Evolutionary conservation across 2,888 invertebrate genomes (phyloP).

Genomic region (Geotrupes spiniger): DNA sequence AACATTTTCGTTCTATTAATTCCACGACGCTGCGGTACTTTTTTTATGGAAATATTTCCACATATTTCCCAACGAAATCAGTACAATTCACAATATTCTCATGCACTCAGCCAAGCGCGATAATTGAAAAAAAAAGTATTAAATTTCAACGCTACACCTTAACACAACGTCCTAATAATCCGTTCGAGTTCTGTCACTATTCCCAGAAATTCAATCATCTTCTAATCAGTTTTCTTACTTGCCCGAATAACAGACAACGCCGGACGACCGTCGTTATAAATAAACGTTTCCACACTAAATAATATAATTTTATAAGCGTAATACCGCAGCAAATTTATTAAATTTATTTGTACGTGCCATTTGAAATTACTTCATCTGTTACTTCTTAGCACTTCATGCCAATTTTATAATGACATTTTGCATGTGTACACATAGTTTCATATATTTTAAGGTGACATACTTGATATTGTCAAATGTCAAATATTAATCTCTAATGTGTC

Average conservation of each 20-base stretch:
- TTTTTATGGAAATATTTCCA: too few species aligned
- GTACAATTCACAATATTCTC: constrained; percentile 3
- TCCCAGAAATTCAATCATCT: constrained; percentile 19
- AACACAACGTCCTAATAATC: constrained; percentile 3
- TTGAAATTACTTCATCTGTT: constrained; percentile 19
- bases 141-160: constrained; percentile 14
- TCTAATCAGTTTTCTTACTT: constrained; percentile 4
- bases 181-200: constrained; percentile 11
- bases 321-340: constrained; percentile 6
- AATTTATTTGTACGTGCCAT: constrained; percentile 19
- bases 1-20: too few species aligned
- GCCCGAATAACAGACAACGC: constrained; percentile 1
- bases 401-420: constrained; percentile 18
- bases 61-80: too few species aligned
- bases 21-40: too few species aligned
- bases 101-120: constrained; percentile 7
- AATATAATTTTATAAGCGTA: neutral
- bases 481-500: constrained; percentile 18
- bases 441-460: constrained; percentile 19
- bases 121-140: constrained; percentile 13
- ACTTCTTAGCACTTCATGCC: constrained; percentile 10
- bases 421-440: constrained; percentile 11
- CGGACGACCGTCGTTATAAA: constrained; percentile 3
- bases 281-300: constrained; percentile 6
- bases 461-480: constrained; percentile 23